Percentiles rank a stretch among this genome's conserved stretches.
Conservation (phyloP, 2,113 vertebrate species). For the Corythornis vintsioides region DNA sequence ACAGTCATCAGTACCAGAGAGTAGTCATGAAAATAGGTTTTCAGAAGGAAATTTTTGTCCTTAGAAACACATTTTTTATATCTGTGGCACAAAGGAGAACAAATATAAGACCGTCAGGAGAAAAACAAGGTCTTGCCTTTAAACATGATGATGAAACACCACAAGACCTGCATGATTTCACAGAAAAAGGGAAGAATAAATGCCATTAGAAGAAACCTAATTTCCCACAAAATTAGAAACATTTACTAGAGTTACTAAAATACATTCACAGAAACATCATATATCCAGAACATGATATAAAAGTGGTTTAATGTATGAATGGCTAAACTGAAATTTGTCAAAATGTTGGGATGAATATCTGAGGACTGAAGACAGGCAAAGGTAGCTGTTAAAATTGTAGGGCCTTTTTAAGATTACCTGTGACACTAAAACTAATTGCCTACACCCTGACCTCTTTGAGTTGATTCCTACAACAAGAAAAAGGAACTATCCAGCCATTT, state of each 20-base stretch:
- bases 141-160: rapidly evolving
- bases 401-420: neutral
- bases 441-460: neutral
- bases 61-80: neutral
- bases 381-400: neutral
- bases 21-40: neutral
- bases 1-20: neutral
- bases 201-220: rapidly evolving
- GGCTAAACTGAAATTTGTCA: neutral
- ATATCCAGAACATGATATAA: neutral
- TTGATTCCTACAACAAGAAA: neutral
- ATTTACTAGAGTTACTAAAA: neutral
- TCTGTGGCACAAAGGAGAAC: neutral
- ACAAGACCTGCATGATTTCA: neutral
- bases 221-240: neutral
- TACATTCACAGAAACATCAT: neutral
- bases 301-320: neutral
- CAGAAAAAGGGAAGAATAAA: neutral
- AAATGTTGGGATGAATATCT: neutral
- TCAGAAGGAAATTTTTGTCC: neutral
- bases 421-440: conserved; percentile 30
- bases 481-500: conserved; percentile 21
- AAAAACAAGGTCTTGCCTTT: neutral
- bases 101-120: neutral
- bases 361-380: neutral